A percentile compares a stretch with the other conserved stretches of the same genome.
phyloP scores from a whole-genome alignment of 1,140 invertebrate species.

The Bicyclus anynana region DNA sequence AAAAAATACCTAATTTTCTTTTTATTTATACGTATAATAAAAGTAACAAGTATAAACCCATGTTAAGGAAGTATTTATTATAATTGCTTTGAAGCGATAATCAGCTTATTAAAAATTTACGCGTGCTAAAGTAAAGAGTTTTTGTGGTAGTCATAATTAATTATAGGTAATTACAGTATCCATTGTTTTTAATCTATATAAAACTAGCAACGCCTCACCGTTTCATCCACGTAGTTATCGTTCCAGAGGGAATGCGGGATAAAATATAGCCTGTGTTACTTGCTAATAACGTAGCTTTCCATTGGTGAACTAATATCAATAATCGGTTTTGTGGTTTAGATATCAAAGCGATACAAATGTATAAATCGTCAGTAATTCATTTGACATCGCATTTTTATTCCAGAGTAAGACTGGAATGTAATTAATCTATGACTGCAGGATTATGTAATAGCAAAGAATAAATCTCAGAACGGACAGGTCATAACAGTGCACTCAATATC shows the following conservation, averaged over 20 bases:
- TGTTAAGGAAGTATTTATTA: neutral
- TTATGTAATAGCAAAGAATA: constrained; percentile 8
- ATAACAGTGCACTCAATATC: constrained; percentile 4
- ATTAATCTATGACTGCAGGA: constrained; percentile 17
- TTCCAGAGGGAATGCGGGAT: too few species aligned
- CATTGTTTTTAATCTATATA: neutral
- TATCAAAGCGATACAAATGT: too few species aligned
- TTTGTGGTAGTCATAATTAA: neutral
- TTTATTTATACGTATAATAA: too few species aligned
- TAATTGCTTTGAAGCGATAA: neutral
- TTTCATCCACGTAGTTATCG: too few species aligned
- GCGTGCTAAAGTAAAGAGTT: neutral
- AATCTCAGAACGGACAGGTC: neutral
- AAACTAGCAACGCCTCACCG: too few species aligned
- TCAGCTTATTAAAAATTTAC: neutral
- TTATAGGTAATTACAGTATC: neutral
- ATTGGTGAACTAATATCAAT: too few species aligned
- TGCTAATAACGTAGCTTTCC: too few species aligned
- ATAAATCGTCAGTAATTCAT: neutral
- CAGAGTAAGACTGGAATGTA: neutral
- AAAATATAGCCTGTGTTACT: too few species aligned
- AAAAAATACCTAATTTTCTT: too few species aligned
- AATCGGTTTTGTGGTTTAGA: too few species aligned
- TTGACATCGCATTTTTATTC: neutral
- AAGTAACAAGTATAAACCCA: too few species aligned